Base-by-base conservation (phyloP, 2,113 vertebrate genomes). In the Rutilus rutilus region DNA sequence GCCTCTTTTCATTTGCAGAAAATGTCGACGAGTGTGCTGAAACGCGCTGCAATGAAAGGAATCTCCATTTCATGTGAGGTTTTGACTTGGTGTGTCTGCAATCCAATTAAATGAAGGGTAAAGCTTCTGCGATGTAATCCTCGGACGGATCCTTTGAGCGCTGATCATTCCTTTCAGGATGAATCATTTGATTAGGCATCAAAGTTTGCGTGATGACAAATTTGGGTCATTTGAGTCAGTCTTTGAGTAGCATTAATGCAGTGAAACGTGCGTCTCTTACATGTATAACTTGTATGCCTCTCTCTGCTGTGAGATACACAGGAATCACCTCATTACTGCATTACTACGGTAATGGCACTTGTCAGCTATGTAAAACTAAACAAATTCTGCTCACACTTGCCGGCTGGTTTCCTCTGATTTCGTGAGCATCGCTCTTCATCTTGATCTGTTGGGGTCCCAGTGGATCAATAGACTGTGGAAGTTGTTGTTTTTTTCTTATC, bases 311-410 rank as follows among this genome's bases (percentile, higher is more conserved):
- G 50, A 52, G 30, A 57, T 78, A 30, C 27, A 27, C 5, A 78
- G 52, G 17, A 78, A 23, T 14, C 77, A 0, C 10, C 19, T 39
- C 5, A 19, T 78, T 78, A 23, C 50, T 60, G 82, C 60, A 42
- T 1, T 36, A 64, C 50, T 81, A 33, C n/a, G 30, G 57, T 36
- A 79, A 79, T 59, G 19, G 27, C 12, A 3, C 23, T 52, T 1
- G 23, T 52, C 14, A 10, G 74, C 0, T 5, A 79, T 14, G 77
- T 60, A 86, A 78, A 36, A 23, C 85, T 80, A 87, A 76, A 83
- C 86, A 91, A 89, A 93, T 93, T 92, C 89, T 50, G 45, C 82
- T 92, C 90, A 90, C 87, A 89, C 89, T 92, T 36, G 84, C 57
- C 89, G 7, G 77, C 62, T 84, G 83, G 76, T 86, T 65, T 87